Percentiles rank a stretch among this genome's conserved stretches.
These are phyloP conservation scores for Gandaritis pyraliata DNA, from an alignment of 2,888 invertebrate genomes.

Conservation along the genomic window DNA sequence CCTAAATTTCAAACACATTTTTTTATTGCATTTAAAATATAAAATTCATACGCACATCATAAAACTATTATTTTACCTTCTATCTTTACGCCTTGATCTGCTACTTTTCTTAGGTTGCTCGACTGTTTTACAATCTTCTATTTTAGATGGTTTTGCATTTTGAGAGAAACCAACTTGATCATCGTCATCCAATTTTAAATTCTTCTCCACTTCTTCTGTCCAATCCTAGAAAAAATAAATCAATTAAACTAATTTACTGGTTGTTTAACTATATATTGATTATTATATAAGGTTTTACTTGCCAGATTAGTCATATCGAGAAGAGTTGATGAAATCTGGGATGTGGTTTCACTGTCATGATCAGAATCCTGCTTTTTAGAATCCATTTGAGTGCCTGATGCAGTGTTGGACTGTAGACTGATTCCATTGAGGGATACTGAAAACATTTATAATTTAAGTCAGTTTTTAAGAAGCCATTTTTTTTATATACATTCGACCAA, in stretches of 20 bases:
- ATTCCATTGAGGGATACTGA: constrained; percentile 70
- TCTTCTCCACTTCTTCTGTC: constrained; percentile 81
- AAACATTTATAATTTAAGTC: constrained; percentile 34
- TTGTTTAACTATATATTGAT: neutral
- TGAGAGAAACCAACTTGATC: constrained; percentile 69
- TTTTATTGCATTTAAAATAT: neutral
- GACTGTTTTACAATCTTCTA: constrained; percentile 63
- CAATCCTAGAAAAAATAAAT: constrained; percentile 64
- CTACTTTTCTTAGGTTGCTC: constrained; percentile 67
- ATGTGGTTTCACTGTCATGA: constrained; percentile 68
- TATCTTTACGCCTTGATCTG: constrained; percentile 70
- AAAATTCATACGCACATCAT: too few relatives aligned
- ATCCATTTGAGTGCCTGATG: constrained; percentile 53
- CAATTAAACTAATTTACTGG: neutral
- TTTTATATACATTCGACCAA: too few relatives aligned
- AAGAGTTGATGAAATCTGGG: constrained; percentile 69
- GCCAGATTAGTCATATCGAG: constrained; percentile 76
- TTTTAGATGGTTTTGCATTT: constrained; percentile 56
- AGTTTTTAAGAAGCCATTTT: too few relatives aligned
- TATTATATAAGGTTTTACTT: constrained; percentile 41
- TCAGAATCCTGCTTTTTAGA: constrained; percentile 58
- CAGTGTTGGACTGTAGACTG: constrained; percentile 53
- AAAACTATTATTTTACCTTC: constrained; percentile 56
- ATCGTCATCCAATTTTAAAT: constrained; percentile 76
- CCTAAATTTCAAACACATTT: constrained; percentile 44